A percentile compares a stretch with the other conserved stretches of the same genome.
These are phyloP conservation scores for Schizotus pectinicornis DNA, from an alignment of 2,888 invertebrate species.

Conservation along the genomic window DNA sequence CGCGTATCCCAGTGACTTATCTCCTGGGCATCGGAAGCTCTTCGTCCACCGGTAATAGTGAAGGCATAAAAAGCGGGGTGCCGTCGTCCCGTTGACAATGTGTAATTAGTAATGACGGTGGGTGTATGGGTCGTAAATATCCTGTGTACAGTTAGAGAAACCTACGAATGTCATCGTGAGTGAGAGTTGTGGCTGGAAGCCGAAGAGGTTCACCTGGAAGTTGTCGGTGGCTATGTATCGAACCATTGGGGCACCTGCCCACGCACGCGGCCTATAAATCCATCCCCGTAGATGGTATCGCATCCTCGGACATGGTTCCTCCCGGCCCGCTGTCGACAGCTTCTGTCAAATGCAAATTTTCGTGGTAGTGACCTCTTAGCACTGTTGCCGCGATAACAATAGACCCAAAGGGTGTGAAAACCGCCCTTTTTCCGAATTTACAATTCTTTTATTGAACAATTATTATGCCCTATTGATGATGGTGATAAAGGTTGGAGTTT, in stretches of 20 bases:
- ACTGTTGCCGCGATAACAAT: not conserved
- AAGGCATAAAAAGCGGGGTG: no score
- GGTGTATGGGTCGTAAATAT: conserved; percentile 13
- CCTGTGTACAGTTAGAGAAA: conserved; percentile 17
- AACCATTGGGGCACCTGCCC: conserved; percentile 49
- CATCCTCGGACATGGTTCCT: conserved; percentile 34
- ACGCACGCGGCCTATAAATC: conserved; percentile 53
- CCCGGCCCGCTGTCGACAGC: conserved; percentile 43
- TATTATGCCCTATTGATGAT: no score
- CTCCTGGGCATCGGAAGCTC: no score
- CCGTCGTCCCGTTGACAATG: conserved; percentile 24
- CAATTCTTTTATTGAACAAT: no score
- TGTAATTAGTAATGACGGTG: conserved; percentile 17
- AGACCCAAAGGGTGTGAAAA: conserved; percentile 10
- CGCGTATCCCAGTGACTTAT: no score
- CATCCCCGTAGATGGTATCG: conserved; percentile 43
- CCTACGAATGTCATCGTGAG: conserved; percentile 24
- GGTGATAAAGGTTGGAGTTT: no score
- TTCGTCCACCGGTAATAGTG: no score
- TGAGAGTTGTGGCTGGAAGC: conserved; percentile 32
- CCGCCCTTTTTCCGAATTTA: conserved; percentile 1
- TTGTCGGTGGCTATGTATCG: conserved; percentile 25
- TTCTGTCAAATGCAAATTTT: conserved; percentile 46
- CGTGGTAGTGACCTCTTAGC: not conserved
- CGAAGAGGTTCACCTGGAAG: conserved; percentile 38